Conservation (phyloP, 2,113 vertebrate genomes). For the Dasyprocta punctata region DNA sequence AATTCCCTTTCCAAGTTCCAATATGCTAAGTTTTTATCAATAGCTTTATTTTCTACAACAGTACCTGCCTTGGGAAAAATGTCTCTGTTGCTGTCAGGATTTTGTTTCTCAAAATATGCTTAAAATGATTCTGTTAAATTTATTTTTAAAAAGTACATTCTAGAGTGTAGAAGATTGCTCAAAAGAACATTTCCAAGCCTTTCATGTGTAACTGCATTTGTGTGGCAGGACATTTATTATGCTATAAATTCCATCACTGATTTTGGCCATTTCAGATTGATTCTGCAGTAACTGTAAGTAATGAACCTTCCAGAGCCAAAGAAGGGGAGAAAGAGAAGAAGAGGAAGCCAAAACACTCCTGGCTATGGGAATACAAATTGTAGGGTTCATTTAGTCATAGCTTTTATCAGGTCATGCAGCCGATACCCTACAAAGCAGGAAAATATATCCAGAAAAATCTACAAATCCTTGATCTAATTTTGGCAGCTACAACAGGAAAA, state of each 20-base stretch:
- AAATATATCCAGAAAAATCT: slow-evolving; percentile 71
- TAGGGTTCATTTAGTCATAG: slow-evolving; percentile 83
- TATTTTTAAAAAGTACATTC: slow-evolving; percentile 77
- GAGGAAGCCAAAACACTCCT: slow-evolving; percentile 77
- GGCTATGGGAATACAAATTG: slow-evolving; percentile 83
- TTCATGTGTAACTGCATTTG: slow-evolving; percentile 85
- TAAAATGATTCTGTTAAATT: slow-evolving; percentile 85
- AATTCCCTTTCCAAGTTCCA: slow-evolving; percentile 81
- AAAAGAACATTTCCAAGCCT: slow-evolving; percentile 80
- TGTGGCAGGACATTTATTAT: slow-evolving; percentile 83
- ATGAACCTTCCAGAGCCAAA: slow-evolving; percentile 85
- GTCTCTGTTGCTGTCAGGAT: slow-evolving; percentile 84
- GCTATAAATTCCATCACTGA: slow-evolving; percentile 88
- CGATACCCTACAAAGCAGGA: slow-evolving; percentile 77
- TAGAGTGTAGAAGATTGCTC: slow-evolving; percentile 80
- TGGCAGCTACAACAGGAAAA: slow-evolving; percentile 36
- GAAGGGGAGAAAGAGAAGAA: slow-evolving; percentile 30
- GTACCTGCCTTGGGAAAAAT: slow-evolving; percentile 84
- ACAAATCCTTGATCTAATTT: slow-evolving; percentile 65
- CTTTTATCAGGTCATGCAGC: slow-evolving; percentile 83
- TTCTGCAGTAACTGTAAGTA: slow-evolving; percentile 89
- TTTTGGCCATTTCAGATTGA: slow-evolving; percentile 88
- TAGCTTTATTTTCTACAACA: slow-evolving; percentile 85
- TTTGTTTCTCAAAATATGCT: slow-evolving; percentile 85
- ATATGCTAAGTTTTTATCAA: slow-evolving; percentile 85